Conservation (phyloP, 2,888 invertebrate species). For the Drosophila imparisetae region DNA sequence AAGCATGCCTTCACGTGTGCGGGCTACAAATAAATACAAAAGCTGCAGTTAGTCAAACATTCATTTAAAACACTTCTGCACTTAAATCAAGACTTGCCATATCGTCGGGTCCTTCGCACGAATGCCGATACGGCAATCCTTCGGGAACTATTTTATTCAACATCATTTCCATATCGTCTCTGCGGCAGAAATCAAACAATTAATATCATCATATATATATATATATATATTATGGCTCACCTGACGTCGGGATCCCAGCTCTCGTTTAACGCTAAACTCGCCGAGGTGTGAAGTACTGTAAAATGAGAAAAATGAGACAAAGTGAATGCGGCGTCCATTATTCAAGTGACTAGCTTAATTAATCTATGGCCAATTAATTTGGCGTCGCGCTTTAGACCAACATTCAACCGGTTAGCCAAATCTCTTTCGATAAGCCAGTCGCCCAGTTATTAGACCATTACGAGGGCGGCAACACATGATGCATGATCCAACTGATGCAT, state of each 20-base stretch:
- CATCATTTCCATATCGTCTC: constrained; percentile 99
- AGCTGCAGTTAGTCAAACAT: background rate
- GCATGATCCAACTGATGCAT: constrained; percentile 25
- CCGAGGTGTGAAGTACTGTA: constrained; percentile 98
- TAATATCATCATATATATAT: constrained; percentile 1
- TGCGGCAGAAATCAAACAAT: constrained; percentile 63
- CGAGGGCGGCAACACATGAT: constrained; percentile 13
- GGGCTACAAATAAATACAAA: constrained; percentile 87
- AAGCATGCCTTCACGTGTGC: constrained; percentile 99
- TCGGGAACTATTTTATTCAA: constrained; percentile 99
- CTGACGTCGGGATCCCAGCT: constrained; percentile 98
- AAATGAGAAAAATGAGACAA: constrained; percentile 42
- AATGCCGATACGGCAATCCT: constrained; percentile 97
- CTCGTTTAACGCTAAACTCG: constrained; percentile 98
- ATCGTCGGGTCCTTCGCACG: constrained; percentile 99
- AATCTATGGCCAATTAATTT: constrained; percentile 3
- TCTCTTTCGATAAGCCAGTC: background rate
- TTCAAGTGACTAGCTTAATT: constrained; percentile 26
- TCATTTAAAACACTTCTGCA: background rate
- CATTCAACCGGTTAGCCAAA: background rate
- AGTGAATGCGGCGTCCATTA: constrained; percentile 61
- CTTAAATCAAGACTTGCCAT: constrained; percentile 89
- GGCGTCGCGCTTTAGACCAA: background rate
- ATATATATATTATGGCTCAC: constrained; percentile 75
- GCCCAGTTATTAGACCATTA: constrained; percentile 54